Percentiles rank a stretch among this genome's conserved stretches.
Evolutionary conservation across 2,888 invertebrate genomes (phyloP).

Genomic region (Callosobruchus maculatus): DNA sequence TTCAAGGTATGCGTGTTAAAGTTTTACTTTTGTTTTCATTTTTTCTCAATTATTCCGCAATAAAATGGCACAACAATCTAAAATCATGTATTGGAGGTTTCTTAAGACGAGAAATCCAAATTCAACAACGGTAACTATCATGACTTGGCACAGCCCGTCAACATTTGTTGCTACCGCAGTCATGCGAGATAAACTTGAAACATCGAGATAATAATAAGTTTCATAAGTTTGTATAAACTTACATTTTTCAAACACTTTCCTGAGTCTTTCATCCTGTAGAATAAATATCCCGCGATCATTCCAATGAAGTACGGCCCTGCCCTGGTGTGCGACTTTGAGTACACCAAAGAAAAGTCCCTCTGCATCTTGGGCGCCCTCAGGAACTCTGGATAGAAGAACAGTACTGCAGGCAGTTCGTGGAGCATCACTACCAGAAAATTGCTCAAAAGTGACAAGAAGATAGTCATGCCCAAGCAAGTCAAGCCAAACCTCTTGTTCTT

Average conservation of each 20-base stretch:
- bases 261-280: constrained; percentile 40
- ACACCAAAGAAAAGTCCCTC: constrained; percentile 53
- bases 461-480: constrained; percentile 39
- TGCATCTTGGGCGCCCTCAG: constrained; percentile 51
- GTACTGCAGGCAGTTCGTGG: constrained; percentile 51
- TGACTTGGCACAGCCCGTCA: too few relatives aligned
- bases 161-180: too few relatives aligned
- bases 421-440: constrained; percentile 54
- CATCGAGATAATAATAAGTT: too few relatives aligned
- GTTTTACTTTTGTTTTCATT: too few relatives aligned
- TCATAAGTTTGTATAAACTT: constrained; percentile 23
- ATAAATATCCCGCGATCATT: constrained; percentile 53
- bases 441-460: constrained; percentile 47
- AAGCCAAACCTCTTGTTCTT: constrained; percentile 46
- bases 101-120: too few relatives aligned
- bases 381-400: constrained; percentile 56
- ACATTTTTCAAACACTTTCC: constrained; percentile 38
- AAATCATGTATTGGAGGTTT: too few relatives aligned
- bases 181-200: too few relatives aligned
- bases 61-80: too few relatives aligned
- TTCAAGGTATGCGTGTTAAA: too few relatives aligned
- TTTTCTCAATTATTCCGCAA: too few relatives aligned
- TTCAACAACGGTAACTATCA: too few relatives aligned
- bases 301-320: constrained; percentile 58
- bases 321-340: constrained; percentile 59